Conservation (phyloP, 2,888 invertebrate species). For the Pilophorus perplexus region DNA sequence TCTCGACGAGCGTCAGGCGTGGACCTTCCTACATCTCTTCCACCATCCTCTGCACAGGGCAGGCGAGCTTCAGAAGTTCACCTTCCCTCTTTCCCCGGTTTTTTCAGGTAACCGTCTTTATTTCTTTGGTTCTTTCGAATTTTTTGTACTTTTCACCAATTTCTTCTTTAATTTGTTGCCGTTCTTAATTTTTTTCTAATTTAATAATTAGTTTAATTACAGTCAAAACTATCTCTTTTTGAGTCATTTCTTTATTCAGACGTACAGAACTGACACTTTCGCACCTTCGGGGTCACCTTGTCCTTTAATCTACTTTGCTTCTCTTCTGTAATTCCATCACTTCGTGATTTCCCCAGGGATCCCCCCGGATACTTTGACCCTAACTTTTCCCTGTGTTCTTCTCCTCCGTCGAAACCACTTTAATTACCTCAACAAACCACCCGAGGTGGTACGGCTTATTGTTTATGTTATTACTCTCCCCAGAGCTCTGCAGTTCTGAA, state of each 20-base stretch:
- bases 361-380: not conserved
- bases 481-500: too few species aligned
- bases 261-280: too few species aligned
- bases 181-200: not conserved
- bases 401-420: not conserved
- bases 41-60: not conserved
- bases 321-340: conserved; percentile 5
- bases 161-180: not conserved
- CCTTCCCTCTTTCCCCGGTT: conserved; percentile 13
- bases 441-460: too few species aligned
- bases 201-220: not conserved
- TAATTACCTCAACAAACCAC: not conserved
- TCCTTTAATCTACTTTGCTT: not conserved
- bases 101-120: conserved; percentile 6
- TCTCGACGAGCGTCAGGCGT: conserved; percentile 29
- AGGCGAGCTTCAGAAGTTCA: conserved; percentile 32
- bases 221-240: not conserved
- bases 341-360: conserved; percentile 2
- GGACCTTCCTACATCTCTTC: conserved; percentile 26
- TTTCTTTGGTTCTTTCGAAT: not conserved
- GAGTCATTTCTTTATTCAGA: too few species aligned
- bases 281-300: too few species aligned
- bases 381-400: not conserved
- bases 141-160: not conserved
- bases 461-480: too few species aligned